These are phyloP conservation scores for Pheosia gnoma DNA, from an alignment of 2,888 invertebrate genomes.

Conservation along the genomic window DNA sequence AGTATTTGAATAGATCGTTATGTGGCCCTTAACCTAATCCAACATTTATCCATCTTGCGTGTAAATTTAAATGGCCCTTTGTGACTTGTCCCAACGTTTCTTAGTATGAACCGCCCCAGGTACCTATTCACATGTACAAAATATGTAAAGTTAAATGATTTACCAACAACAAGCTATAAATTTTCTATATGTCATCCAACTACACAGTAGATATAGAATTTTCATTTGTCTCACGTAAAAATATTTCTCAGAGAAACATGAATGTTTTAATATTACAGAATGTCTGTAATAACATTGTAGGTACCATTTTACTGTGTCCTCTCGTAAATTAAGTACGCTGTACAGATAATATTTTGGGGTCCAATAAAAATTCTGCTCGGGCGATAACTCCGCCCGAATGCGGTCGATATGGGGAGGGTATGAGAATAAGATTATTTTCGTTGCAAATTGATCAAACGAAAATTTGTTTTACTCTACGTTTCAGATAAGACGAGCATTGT, in stretches of 20 bases:
- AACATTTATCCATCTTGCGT: constrained; percentile 49
- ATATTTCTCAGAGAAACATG: constrained; percentile 9
- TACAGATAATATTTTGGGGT: constrained; percentile 39
- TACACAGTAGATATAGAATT: background rate
- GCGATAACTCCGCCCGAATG: constrained; percentile 37
- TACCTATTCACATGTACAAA: constrained; percentile 26
- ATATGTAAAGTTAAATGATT: constrained; percentile 17
- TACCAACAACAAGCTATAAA: constrained; percentile 3
- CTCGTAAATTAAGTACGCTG: constrained; percentile 32
- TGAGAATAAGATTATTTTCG: constrained; percentile 42
- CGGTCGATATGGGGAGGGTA: constrained; percentile 40
- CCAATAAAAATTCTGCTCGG: constrained; percentile 41
- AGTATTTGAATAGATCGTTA: constrained; percentile 71
- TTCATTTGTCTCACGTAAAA: background rate
- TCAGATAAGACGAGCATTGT: constrained; percentile 34
- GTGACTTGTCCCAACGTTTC: constrained; percentile 45
- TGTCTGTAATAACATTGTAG: constrained; percentile 12
- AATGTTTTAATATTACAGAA: constrained; percentile 12
- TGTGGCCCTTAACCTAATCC: constrained; percentile 44
- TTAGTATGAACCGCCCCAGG: constrained; percentile 18
- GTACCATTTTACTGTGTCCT: constrained; percentile 18
- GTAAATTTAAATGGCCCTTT: constrained; percentile 62
- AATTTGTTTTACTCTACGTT: constrained; percentile 34
- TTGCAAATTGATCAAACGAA: constrained; percentile 47
- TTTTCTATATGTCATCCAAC: background rate